Base-by-base conservation (phyloP, 1,140 invertebrate genomes). In the Drosophila persimilis region DNA sequence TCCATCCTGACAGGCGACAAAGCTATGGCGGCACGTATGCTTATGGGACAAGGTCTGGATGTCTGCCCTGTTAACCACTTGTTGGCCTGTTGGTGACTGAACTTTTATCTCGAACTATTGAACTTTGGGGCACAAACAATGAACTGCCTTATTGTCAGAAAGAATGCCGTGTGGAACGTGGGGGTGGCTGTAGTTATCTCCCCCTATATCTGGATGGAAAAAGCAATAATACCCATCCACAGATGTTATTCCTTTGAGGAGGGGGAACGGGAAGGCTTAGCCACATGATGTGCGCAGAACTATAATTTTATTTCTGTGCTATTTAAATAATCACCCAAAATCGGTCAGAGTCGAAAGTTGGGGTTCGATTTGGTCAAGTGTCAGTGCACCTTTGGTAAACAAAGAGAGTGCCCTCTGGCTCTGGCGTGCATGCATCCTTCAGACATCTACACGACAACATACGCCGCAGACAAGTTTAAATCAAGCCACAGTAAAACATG, bases 51-150 rank as follows among this genome's bases (percentile, higher is more conserved):
- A 35, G 35, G 9, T 35, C 29, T 31, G 29, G 29, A 24, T 57
- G 54, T 66, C 35, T 39, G 35, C 11, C 3, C 11, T 5, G 35
- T 55, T 60, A 74, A 72, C 76, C 83, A 88, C 83, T 86, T 86
- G 83, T 86, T 86, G 83, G 65, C 63, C 55, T 71, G 67, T 84
- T 84, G 75, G 80, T 65, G 63, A 67, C 71, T 80, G 77, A 80
- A 80, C 77, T 80, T 73, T 48, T 35, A 35, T 22, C 52, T 57
- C 55, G 73, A 81, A 81, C 79, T 81, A 81, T 83, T 86, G 83
- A 86, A 83, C 83, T 88, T 73, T 56, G 35, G 35, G 61, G 77
- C 71, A 58, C 71, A 73, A 74, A 67, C 78, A 86, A 81, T 81
- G 81, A 86, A 77, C 77, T 70, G 9, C n/a, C 9, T 24, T 54